These are phyloP conservation scores for Manduca sexta DNA, from an alignment of 1,140 invertebrate species.

Conservation along the genomic window DNA sequence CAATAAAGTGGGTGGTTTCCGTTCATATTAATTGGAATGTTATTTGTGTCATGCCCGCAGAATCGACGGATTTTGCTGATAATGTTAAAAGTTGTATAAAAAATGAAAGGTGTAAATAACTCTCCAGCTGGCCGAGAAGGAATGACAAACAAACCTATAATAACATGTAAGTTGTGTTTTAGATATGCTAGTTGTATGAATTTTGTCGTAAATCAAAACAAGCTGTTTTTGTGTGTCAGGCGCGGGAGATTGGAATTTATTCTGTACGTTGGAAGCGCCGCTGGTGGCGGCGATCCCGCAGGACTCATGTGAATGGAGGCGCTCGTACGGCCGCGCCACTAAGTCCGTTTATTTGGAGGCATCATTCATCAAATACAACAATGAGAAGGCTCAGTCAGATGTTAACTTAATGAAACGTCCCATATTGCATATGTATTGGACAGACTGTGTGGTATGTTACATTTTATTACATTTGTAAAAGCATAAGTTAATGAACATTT, in stretches of 20 bases:
- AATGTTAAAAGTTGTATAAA: constrained; percentile 36
- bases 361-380: constrained; percentile 87
- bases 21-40: constrained; percentile 28
- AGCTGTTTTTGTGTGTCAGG: constrained; percentile 73
- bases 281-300: constrained; percentile 86
- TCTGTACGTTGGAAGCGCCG: constrained; percentile 85
- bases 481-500: neutral
- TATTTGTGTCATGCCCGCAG: constrained; percentile 60
- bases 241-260: constrained; percentile 91
- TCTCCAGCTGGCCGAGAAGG: constrained; percentile 54
- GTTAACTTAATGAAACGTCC: constrained; percentile 88
- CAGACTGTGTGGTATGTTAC: constrained; percentile 88
- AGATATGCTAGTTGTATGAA: neutral
- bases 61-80: constrained; percentile 57
- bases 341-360: constrained; percentile 90
- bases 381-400: constrained; percentile 80
- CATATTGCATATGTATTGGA: constrained; percentile 96
- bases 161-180: constrained; percentile 70
- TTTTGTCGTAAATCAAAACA: constrained; percentile 2
- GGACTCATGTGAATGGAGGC: constrained; percentile 92
- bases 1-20: constrained; percentile 50
- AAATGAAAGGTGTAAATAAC: constrained; percentile 69
- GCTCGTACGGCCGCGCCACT: constrained; percentile 85
- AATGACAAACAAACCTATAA: constrained; percentile 74
- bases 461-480: neutral